Evolutionary conservation across 1,140 invertebrate species (phyloP).

Genomic region (Cotesia glomerata): DNA sequence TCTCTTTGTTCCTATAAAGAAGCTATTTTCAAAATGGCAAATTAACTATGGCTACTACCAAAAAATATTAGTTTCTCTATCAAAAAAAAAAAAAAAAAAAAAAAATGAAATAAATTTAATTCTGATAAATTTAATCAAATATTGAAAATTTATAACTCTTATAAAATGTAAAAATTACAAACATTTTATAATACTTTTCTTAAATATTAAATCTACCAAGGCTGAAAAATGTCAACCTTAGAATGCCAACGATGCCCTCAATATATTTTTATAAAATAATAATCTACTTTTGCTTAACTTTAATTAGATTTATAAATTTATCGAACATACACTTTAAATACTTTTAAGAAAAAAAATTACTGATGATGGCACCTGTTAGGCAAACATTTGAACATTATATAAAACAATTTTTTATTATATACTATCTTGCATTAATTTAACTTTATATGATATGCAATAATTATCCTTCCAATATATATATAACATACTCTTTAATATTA

Average conservation of each 20-base stretch:
- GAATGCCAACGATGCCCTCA: not conserved
- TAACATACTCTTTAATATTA: not conserved
- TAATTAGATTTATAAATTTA: not conserved
- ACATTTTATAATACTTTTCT: slow-evolving; percentile 5
- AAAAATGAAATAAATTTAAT: no score
- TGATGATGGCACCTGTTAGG: no score
- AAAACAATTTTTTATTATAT: no score
- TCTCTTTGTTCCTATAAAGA: not conserved
- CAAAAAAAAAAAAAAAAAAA: not conserved
- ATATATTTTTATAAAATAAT: not conserved
- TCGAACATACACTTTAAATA: no score
- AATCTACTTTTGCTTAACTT: not conserved
- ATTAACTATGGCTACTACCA: not conserved
- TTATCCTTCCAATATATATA: not conserved
- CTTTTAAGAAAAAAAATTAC: no score
- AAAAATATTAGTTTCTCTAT: not conserved
- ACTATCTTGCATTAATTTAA: no score
- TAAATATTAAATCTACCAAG: slow-evolving; percentile 13
- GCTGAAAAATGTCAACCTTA: not conserved
- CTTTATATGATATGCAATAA: no score
- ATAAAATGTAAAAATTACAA: slow-evolving; percentile 25
- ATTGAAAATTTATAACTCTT: not conserved
- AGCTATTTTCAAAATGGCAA: not conserved
- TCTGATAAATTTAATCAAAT: not conserved
- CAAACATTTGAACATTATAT: no score